Percentiles rank a stretch among this genome's conserved stretches.
Conservation (phyloP, 2,113 vertebrate species). For the Charadrius vociferus region DNA sequence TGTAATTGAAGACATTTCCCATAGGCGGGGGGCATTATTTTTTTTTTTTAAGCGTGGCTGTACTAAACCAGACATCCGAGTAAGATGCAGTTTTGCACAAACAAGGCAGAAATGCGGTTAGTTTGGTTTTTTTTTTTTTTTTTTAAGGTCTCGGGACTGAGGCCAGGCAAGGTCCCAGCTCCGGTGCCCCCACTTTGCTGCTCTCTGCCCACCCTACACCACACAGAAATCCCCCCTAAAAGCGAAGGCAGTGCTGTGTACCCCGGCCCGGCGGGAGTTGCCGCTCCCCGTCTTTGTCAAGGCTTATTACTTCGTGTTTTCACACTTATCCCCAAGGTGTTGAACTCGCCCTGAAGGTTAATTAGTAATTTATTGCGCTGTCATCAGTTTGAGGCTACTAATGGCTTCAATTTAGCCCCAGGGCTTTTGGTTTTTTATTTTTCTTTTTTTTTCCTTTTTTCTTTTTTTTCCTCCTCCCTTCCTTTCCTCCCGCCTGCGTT, state of each 20-base stretch:
- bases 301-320: slow-evolving; percentile 66
- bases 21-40: background rate
- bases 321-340: slow-evolving; percentile 71
- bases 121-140: background rate
- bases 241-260: background rate
- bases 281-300: slow-evolving; percentile 38
- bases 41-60: background rate
- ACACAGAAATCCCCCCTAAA: background rate
- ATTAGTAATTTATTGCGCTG: slow-evolving; percentile 74
- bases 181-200: background rate
- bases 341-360: slow-evolving; percentile 70
- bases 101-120: background rate
- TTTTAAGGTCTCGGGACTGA: background rate
- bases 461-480: rapidly evolving
- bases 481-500: background rate
- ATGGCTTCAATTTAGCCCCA: slow-evolving; percentile 62
- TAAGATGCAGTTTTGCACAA: background rate
- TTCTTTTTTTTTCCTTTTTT: rapidly evolving
- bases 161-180: slow-evolving; percentile 15
- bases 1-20: slow-evolving; percentile 25
- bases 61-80: background rate
- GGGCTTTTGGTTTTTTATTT: background rate
- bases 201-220: background rate
- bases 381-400: slow-evolving; percentile 65
- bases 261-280: background rate